These are phyloP conservation scores for Automeris io DNA, from an alignment of 2,888 invertebrate species.

Conservation along the genomic window DNA sequence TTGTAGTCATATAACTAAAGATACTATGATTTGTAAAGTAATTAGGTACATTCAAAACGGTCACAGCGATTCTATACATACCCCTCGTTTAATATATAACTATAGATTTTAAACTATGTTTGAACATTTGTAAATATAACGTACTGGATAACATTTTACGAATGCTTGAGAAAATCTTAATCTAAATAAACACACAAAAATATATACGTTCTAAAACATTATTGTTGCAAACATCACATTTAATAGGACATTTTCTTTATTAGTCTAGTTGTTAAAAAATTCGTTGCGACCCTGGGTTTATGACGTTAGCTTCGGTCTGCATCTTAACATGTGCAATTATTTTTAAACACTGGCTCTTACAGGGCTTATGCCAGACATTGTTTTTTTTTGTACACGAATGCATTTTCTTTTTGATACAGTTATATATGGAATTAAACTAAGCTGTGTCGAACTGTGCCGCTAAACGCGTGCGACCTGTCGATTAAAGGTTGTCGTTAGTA, in stretches of 20 bases:
- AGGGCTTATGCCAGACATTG: neutral
- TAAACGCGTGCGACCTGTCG: constrained; percentile 61
- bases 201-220: constrained; percentile 71
- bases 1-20: neutral
- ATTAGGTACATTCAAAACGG: neutral
- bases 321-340: constrained; percentile 36
- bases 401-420: constrained; percentile 33
- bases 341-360: neutral
- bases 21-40: neutral
- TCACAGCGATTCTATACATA: neutral
- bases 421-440: constrained; percentile 46
- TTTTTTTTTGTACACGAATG: constrained; percentile 46
- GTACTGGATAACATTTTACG: constrained; percentile 64
- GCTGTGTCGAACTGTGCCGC: constrained; percentile 65
- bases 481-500: no score
- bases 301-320: constrained; percentile 35
- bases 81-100: neutral
- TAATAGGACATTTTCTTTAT: constrained; percentile 61
- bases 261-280: constrained; percentile 65
- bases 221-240: constrained; percentile 75
- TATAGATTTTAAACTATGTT: constrained; percentile 4
- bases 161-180: constrained; percentile 56
- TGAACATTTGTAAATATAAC: constrained; percentile 9
- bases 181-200: constrained; percentile 73
- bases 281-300: constrained; percentile 64